Evolutionary conservation across 2,113 vertebrate species (phyloP).

Genomic region (Dendrocopos noguchii): DNA sequence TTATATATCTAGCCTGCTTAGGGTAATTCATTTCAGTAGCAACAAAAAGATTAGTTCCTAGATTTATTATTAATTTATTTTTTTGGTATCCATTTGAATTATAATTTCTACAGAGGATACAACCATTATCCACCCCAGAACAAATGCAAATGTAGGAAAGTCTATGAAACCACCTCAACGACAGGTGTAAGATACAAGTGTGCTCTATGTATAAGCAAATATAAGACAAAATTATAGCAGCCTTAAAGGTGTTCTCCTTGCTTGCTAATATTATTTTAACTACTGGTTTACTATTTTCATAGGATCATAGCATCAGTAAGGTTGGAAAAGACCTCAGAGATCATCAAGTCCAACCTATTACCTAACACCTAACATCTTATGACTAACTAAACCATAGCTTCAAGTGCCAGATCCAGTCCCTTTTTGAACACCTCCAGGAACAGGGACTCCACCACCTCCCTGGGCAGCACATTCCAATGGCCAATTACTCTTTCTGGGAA

Average conservation of each 20-base stretch:
- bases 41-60: conserved; percentile 1
- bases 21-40: conserved; percentile 22
- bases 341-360: no score
- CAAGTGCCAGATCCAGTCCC: no score
- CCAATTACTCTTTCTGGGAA: no score
- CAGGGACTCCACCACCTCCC: no score
- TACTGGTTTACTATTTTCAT: not conserved
- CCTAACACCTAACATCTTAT: no score
- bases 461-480: no score
- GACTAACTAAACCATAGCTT: no score
- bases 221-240: not conserved
- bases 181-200: not conserved
- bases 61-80: not conserved
- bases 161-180: not conserved
- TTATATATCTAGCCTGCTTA: conserved; percentile 1
- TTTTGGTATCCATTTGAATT: not conserved
- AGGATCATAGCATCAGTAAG: no score
- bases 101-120: not conserved
- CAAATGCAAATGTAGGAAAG: conserved; percentile 6
- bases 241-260: not conserved
- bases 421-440: no score
- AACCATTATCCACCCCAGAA: not conserved
- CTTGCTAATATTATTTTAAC: not conserved
- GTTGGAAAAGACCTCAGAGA: no score
- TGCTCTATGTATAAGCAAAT: not conserved